Base-by-base conservation (phyloP, 1,140 invertebrate species). In the Ceratosolen fusciceps region DNA sequence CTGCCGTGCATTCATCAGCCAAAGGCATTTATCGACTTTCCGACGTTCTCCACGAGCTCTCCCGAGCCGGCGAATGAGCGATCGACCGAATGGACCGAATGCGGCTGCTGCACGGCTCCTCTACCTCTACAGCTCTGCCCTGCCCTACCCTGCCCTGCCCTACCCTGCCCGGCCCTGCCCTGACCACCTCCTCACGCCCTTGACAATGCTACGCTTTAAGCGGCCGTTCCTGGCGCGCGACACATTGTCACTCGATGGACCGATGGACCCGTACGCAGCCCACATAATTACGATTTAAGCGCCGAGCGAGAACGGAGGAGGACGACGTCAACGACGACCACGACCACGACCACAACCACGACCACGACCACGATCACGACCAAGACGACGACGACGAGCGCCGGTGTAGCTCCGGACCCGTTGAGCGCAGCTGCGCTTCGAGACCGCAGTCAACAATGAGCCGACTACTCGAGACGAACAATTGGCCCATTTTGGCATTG, bases 201-300 rank as follows among this genome's bases (percentile, higher is more conserved):
- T 56, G 77, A 79, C 76, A 82, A 80, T 82, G 24, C 39, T 49
- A 10, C 49, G 49, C 1, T 47, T 74, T 26, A 62, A 29, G 58
- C n/a, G 67, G n/a, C n/a, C n/a, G n/a, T n/a, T n/a, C n/a, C 54
- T 70, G 26, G 52, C 60, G 65, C 49, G 65, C 47, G 49, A 70
- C 75, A 58, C 54, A 77, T 83, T 82, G 79, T 83, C 43, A 58
- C 14, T 34, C 16, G n/a, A n/a, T n/a, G n/a, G n/a, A n/a, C 52
- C 26, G 60, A 58, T n/a, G 52, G 31, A 9, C 39, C 21, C 16
- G 65, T 0, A 21, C 24, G 49, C 47, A n/a, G 71, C 74, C 75
- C 81, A 72, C 77, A 85, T 85, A 85, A 86, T 84, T 86, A 83
- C 83, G 56, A 80, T 84, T 84, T 84, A 84, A 85, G 81, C 80